Base-by-base conservation (phyloP, 2,797 vertebrate genomes). In the Aphelocoma californica region DNA sequence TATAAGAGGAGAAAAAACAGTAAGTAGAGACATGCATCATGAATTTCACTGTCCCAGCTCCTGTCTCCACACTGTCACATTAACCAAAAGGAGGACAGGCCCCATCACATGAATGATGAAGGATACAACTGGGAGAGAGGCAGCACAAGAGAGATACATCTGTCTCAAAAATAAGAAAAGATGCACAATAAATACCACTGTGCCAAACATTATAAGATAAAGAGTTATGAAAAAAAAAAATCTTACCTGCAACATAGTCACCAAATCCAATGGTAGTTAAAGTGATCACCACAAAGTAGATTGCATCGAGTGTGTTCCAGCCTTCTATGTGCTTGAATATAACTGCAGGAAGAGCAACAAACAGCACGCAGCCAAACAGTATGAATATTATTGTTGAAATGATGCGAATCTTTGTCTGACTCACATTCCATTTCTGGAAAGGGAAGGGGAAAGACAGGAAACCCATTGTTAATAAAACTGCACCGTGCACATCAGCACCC, bases 271-370 rank as follows among this genome's bases (percentile, higher is more conserved):
- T 99, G 26, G 99, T 99, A 69, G 99, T 99, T 96, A 99, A 98
- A 31, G 99, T 99, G 97, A 99, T 99, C 95, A 99, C 99, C 53
- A 99, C 99, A 77, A 99, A 99, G 96, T 99, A 99, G 97, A 99
- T 99, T 94, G 99, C 98, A 71, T 99, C 99, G 56, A 99, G 98
- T 3, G 99, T 98, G 91, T 98, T 99, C 99, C 99, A 99, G 95
- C 98, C 98, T 97, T 99, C 99, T 75, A 99, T 99, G 97, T 99
- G 98, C 97, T 99, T 99, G 97, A 99, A 99, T 96, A 99, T 99
- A 96, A 99, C 94, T 1, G 98, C 99, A 2, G 99, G 99, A 93
- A 99, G 98, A 53, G 99, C 98, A 93, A 99, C 99, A n/a, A 99
- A 99, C 92, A 99, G 98, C 81, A 99, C 98, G 60, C 99, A 99